Evolutionary conservation across 2,888 invertebrate species (phyloP).

Genomic region (Caenorhabditis sinica): DNA sequence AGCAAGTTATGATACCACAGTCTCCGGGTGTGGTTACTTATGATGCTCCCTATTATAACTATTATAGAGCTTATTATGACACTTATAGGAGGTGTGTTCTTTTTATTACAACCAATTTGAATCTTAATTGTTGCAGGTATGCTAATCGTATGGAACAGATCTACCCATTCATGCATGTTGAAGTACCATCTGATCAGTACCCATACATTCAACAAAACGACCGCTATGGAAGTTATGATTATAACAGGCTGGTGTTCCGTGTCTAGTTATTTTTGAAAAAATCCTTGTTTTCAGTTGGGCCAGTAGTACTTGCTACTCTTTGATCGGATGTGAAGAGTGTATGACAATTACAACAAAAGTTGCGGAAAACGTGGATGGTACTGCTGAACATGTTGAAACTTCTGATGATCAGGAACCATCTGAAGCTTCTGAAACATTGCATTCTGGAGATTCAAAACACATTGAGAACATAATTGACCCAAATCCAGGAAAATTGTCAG

Average conservation of each 20-base stretch:
- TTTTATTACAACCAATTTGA: not conserved
- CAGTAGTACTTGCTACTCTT: constrained; percentile 49
- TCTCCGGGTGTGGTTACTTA: constrained; percentile 47
- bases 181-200: constrained; percentile 55
- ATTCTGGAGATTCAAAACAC: constrained; percentile 59
- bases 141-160: constrained; percentile 56
- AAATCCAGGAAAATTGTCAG: constrained; percentile 25
- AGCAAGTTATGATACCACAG: constrained; percentile 64
- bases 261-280: too few relatives aligned
- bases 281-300: constrained; percentile 39
- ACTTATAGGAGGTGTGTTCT: constrained; percentile 50
- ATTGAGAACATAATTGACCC: constrained; percentile 11
- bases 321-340: constrained; percentile 61
- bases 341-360: constrained; percentile 23
- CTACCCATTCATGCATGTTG: constrained; percentile 60
- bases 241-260: too few relatives aligned
- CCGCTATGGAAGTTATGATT: constrained; percentile 34
- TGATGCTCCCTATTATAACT: constrained; percentile 58
- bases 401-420: not conserved
- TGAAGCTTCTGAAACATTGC: constrained; percentile 8
- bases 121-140: constrained; percentile 55
- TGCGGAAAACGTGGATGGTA: constrained; percentile 7
- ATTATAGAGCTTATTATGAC: constrained; percentile 65
- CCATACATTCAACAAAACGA: constrained; percentile 42
- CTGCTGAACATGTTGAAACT: constrained; percentile 12